A percentile compares a stretch with the other conserved stretches of the same genome.
These are phyloP conservation scores for Cheilosia vernalis DNA, from an alignment of 2,888 invertebrate species.

Conservation along the genomic window DNA sequence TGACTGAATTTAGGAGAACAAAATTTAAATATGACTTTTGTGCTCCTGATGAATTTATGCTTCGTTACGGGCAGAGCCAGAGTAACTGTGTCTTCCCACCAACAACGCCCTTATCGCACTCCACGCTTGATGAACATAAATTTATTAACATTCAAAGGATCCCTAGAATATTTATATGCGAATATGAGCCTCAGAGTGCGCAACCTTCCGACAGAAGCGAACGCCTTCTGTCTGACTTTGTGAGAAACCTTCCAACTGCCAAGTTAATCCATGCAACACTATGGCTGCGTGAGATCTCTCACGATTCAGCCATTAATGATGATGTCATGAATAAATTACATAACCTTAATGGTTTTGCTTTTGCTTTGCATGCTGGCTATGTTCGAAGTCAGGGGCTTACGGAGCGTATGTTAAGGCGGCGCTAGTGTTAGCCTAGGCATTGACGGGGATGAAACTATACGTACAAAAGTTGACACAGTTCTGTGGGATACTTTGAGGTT, in stretches of 20 bases:
- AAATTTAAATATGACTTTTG: conserved; percentile 70
- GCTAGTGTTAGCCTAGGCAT: conserved; percentile 13
- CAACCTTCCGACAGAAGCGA: conserved; percentile 46
- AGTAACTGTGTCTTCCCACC: neutral
- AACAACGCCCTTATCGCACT: conserved; percentile 40
- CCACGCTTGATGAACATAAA: conserved; percentile 69
- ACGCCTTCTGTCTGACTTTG: conserved; percentile 42
- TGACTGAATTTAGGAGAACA: conserved; percentile 37
- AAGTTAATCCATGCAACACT: conserved; percentile 63
- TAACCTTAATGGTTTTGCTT: conserved; percentile 70
- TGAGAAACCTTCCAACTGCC: conserved; percentile 23
- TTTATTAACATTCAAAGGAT: conserved; percentile 75
- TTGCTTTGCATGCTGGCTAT: conserved; percentile 39
- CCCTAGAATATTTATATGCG: conserved; percentile 70
- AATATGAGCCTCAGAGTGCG: conserved; percentile 63
- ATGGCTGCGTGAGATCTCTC: conserved; percentile 68
- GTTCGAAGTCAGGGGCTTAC: conserved; percentile 19
- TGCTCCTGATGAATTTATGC: conserved; percentile 71
- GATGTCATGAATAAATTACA: conserved; percentile 75
- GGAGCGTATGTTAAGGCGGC: conserved; percentile 46
- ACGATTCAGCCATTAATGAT: conserved; percentile 74
- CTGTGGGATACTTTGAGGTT: conserved; percentile 73
- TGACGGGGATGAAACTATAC: conserved; percentile 43
- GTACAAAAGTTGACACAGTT: conserved; percentile 54
- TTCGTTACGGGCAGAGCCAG: conserved; percentile 20